Evolutionary conservation across 2,888 invertebrate species (phyloP).

Genomic region (Danaus chrysippus): DNA sequence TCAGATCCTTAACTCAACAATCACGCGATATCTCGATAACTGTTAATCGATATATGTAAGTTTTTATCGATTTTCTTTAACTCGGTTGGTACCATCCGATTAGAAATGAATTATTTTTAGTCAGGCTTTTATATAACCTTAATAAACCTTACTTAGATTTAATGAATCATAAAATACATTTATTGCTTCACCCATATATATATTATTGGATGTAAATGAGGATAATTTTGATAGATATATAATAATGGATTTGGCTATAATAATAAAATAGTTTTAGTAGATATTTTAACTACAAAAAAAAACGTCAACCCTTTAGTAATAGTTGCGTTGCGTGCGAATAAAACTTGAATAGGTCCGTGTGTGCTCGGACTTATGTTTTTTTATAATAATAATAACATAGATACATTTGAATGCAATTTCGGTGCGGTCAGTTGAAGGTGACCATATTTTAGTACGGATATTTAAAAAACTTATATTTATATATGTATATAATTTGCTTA

Average conservation of each 20-base stretch:
- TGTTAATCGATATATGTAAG: slow-evolving; percentile 51
- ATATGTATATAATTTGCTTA: too few relatives aligned
- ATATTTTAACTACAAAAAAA: too few relatives aligned
- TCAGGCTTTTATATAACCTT: slow-evolving; percentile 15
- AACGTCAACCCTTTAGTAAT: slow-evolving; percentile 55
- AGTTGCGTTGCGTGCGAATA: slow-evolving; percentile 33
- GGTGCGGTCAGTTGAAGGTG: slow-evolving; percentile 49
- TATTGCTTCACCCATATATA: too few relatives aligned
- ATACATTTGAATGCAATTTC: slow-evolving; percentile 42
- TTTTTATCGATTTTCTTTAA: slow-evolving; percentile 61
- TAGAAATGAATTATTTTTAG: slow-evolving; percentile 15
- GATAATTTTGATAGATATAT: too few relatives aligned
- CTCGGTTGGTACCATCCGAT: slow-evolving; percentile 44
- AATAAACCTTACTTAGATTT: too few relatives aligned
- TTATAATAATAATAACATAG: slow-evolving; percentile 52
- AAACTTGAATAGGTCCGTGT: slow-evolving; percentile 45
- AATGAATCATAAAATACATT: too few relatives aligned
- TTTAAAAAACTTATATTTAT: not conserved
- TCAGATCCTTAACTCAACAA: slow-evolving; percentile 13
- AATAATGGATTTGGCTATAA: too few relatives aligned
- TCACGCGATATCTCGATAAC: slow-evolving; percentile 63
- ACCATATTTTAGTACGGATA: slow-evolving; percentile 25
- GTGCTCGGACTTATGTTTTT: slow-evolving; percentile 48
- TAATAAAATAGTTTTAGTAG: not conserved
- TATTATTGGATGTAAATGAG: too few relatives aligned